phyloP scores from a whole-genome alignment of 2,113 vertebrate species.

The Ellobius talpinus region DNA sequence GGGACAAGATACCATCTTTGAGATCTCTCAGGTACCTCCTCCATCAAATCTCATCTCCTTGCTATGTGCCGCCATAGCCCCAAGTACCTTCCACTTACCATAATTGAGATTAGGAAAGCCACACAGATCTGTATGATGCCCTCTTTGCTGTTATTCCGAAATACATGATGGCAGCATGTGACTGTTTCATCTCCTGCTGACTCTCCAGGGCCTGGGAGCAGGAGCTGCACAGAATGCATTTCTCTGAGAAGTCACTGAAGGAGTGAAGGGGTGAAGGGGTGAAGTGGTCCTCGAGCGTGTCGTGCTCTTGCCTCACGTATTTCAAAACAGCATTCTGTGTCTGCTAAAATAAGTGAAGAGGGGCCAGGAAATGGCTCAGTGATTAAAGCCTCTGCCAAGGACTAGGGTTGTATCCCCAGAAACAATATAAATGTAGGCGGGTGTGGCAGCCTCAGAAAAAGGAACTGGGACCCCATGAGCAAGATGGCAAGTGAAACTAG shows the following conservation, averaged over 20 bases:
- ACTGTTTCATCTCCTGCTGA: background rate
- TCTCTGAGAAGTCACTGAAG: background rate
- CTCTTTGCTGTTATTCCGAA: background rate
- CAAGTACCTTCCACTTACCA: background rate
- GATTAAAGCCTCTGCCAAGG: background rate
- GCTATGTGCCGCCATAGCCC: background rate
- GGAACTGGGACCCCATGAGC: background rate
- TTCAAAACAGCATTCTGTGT: background rate
- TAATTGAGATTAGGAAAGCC: background rate
- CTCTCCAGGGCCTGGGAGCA: constrained; percentile 1
- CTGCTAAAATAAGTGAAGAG: background rate
- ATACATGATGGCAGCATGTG: background rate
- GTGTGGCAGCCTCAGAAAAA: background rate
- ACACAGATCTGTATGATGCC: background rate
- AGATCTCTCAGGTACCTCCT: background rate
- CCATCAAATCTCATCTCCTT: background rate
- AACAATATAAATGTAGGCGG: background rate
- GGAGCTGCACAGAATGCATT: background rate
- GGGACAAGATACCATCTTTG: background rate
- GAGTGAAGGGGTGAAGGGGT: background rate
- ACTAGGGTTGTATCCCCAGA: background rate
- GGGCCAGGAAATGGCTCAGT: too few species aligned
- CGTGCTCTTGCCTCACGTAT: background rate
- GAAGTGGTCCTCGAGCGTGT: background rate
- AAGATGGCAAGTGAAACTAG: background rate